Evolutionary conservation across 2,113 vertebrate species (phyloP).

Genomic region (Corvus cornix): DNA sequence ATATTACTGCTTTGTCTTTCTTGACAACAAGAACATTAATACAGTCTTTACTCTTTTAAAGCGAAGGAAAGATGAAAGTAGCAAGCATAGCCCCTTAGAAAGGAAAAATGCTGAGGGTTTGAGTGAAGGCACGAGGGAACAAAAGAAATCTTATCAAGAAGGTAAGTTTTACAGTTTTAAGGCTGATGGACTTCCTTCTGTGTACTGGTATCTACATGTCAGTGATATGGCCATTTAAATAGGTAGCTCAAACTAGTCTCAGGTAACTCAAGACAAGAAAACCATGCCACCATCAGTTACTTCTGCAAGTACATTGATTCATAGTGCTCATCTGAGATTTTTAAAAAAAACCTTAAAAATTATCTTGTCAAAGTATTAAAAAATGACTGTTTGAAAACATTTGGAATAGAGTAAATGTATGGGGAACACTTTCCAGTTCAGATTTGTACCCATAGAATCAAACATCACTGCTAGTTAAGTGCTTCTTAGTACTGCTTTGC

Average conservation of each 20-base stretch:
- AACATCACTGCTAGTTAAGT: background rate
- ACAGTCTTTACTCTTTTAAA: constrained; percentile 32
- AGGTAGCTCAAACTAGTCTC: background rate
- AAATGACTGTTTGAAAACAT: background rate
- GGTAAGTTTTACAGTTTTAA: constrained; percentile 35
- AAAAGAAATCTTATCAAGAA: background rate
- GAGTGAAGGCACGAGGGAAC: background rate
- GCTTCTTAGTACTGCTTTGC: background rate
- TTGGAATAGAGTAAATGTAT: background rate
- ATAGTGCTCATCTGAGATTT: background rate
- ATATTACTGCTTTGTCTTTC: background rate
- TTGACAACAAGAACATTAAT: background rate
- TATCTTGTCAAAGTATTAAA: background rate
- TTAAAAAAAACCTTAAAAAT: background rate
- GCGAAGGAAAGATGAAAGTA: background rate
- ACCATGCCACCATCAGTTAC: background rate
- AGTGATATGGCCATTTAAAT: background rate
- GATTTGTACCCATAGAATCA: background rate
- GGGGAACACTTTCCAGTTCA: background rate
- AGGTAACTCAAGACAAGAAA: background rate
- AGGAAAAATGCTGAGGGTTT: constrained; percentile 3
- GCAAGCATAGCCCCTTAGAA: background rate
- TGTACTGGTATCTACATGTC: background rate
- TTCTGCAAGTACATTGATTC: background rate
- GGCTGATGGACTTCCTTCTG: background rate